A percentile compares a stretch with the other conserved stretches of the same genome.
Conservation (phyloP, 2,113 vertebrate genomes). For the Cottus gobio region DNA sequence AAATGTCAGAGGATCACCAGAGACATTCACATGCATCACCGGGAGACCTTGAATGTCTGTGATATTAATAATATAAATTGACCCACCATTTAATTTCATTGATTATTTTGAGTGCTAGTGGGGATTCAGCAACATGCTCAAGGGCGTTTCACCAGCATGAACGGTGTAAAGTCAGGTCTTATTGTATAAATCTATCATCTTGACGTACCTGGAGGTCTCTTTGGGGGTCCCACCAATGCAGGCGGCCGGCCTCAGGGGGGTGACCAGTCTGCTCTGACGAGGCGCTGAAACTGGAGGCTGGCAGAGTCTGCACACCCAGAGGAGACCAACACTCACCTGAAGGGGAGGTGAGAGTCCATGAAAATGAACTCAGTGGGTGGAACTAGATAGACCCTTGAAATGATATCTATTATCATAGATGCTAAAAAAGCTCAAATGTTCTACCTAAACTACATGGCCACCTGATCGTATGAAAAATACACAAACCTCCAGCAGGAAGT, state of each 20-base stretch:
- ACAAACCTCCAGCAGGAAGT: constrained; percentile 85
- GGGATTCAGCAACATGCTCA: background rate
- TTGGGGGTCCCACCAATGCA: constrained; percentile 53
- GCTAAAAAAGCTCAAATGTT: background rate
- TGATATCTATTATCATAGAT: background rate
- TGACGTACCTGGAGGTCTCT: constrained; percentile 71
- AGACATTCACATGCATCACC: background rate
- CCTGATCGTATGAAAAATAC: background rate
- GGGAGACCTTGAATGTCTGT: background rate
- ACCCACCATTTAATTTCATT: background rate
- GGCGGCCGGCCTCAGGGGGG: constrained; percentile 74
- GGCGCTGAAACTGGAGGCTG: constrained; percentile 77
- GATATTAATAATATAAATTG: background rate
- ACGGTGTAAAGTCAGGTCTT: background rate
- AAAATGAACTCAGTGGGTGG: no score
- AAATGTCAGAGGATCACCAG: background rate
- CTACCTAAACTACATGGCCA: background rate
- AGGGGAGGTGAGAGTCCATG: background rate
- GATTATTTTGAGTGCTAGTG: background rate
- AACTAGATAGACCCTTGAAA: background rate
- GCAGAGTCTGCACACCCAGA: constrained; percentile 83
- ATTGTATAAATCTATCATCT: background rate
- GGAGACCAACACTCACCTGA: constrained; percentile 86
- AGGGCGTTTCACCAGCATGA: background rate
- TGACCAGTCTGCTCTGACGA: constrained; percentile 76